Percentiles rank a stretch among this genome's conserved stretches.
Evolutionary conservation across 2,797 vertebrate genomes (phyloP).

Genomic region (Manis crassicaudata): DNA sequence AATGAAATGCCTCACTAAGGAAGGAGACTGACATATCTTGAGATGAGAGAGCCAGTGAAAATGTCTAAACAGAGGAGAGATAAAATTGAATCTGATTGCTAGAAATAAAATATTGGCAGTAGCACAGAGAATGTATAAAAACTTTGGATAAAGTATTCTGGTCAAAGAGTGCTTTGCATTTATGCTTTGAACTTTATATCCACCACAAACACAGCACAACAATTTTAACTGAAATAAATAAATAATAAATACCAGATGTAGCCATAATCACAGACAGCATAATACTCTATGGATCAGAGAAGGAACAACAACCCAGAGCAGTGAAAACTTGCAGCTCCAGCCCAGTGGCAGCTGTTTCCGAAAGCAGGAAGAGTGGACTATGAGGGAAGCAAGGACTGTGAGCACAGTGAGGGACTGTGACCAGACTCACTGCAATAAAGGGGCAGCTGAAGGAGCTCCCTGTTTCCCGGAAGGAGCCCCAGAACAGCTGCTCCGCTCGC

Average conservation of each 20-base stretch:
- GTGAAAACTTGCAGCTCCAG: neutral
- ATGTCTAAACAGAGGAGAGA: neutral
- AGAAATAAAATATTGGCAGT: neutral
- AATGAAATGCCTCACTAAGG: neutral
- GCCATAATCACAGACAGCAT: neutral
- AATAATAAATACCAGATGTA: neutral
- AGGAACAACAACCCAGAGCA: neutral
- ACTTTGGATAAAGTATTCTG: neutral
- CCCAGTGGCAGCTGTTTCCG: neutral
- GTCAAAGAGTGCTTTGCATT: neutral
- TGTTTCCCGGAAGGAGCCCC: neutral
- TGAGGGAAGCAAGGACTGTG: neutral
- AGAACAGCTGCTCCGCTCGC: rapidly evolving
- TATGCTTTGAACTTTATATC: neutral
- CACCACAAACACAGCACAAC: neutral
- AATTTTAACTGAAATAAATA: conserved; percentile 31
- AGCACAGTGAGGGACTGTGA: rapidly evolving
- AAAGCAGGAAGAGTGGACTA: neutral
- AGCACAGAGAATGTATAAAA: neutral
- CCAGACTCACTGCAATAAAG: neutral
- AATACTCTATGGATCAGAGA: neutral
- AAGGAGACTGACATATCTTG: neutral
- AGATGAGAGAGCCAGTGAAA: neutral
- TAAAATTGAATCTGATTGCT: neutral
- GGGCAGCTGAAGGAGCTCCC: neutral